Evolutionary conservation across 2,888 invertebrate genomes (phyloP).

Genomic region (Dolichomitus sp.): DNA sequence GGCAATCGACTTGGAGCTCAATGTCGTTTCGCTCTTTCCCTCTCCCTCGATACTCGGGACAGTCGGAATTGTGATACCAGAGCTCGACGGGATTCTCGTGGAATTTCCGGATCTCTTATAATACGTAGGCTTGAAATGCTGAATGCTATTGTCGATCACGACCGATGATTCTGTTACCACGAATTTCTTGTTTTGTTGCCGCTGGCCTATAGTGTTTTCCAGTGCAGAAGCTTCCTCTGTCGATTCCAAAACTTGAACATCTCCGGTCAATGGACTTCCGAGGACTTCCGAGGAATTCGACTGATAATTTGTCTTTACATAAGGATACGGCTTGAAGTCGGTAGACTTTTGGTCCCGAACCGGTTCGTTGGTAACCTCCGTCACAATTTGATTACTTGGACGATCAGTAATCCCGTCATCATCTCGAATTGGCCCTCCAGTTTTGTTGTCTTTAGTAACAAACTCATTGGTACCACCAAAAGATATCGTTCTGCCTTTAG

Average conservation of each 20-base stretch:
- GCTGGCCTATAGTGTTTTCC: slow-evolving; percentile 79
- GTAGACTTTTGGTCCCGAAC: slow-evolving; percentile 18
- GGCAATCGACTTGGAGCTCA: slow-evolving; percentile 26
- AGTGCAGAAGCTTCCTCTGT: slow-evolving; percentile 75
- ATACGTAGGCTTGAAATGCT: slow-evolving; percentile 75
- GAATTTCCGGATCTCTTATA: slow-evolving; percentile 71
- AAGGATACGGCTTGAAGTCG: slow-evolving; percentile 78
- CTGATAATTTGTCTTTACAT: slow-evolving; percentile 49
- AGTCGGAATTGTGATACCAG: slow-evolving; percentile 1
- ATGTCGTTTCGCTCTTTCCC: slow-evolving; percentile 21
- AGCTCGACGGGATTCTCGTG: slow-evolving; percentile 48
- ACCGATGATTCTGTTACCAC: slow-evolving; percentile 77
- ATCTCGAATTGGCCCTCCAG: slow-evolving; percentile 13
- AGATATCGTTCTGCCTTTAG: slow-evolving; percentile 77
- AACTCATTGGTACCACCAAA: slow-evolving; percentile 74
- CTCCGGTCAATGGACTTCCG: not conserved
- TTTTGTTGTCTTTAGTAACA: slow-evolving; percentile 55
- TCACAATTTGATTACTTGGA: not conserved
- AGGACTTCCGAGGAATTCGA: slow-evolving; percentile 50
- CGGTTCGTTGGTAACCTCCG: slow-evolving; percentile 43
- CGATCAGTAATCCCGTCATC: slow-evolving; percentile 13
- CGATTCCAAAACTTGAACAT: slow-evolving; percentile 25
- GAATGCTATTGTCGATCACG: slow-evolving; percentile 78
- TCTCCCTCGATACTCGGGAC: slow-evolving; percentile 5
- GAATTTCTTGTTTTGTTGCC: slow-evolving; percentile 72